Evolutionary conservation across 1,140 invertebrate species (phyloP).

Genomic region (Drosophila nasuta): DNA sequence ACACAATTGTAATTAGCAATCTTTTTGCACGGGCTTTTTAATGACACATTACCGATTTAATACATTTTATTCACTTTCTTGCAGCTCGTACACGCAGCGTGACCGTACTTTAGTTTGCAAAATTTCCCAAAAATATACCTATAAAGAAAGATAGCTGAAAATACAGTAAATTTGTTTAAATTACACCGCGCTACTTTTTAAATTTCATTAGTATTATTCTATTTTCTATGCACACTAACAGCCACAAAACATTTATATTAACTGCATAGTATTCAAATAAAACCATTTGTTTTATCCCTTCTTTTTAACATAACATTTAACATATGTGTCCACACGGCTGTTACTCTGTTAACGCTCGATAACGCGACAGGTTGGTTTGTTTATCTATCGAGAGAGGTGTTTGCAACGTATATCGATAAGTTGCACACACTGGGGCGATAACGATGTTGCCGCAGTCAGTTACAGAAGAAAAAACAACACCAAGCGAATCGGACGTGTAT

Average conservation of each 20-base stretch:
- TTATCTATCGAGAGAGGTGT: not conserved
- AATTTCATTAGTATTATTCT: no score
- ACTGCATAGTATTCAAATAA: no score
- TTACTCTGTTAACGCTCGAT: not conserved
- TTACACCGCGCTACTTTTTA: no score
- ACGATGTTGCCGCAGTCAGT: slow-evolving; percentile 17
- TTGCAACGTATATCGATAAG: slow-evolving; percentile 15
- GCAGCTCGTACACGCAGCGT: not conserved
- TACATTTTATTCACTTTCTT: slow-evolving; percentile 46
- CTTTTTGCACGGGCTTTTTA: not conserved
- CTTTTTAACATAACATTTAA: no score
- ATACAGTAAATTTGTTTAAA: no score
- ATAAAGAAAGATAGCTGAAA: no score
- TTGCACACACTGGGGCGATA: slow-evolving; percentile 10
- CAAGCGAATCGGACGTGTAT: slow-evolving; percentile 40
- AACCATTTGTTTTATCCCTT: no score
- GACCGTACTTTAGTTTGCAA: not conserved
- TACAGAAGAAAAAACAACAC: slow-evolving; percentile 47
- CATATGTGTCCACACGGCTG: no score
- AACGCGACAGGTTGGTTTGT: not conserved
- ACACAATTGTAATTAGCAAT: not conserved
- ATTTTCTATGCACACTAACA: no score
- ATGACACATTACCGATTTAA: slow-evolving; percentile 41
- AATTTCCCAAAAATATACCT: no score
- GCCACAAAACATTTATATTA: no score